Evolutionary conservation across 2,113 vertebrate species (phyloP).

Genomic region (Laticauda laticaudata): DNA sequence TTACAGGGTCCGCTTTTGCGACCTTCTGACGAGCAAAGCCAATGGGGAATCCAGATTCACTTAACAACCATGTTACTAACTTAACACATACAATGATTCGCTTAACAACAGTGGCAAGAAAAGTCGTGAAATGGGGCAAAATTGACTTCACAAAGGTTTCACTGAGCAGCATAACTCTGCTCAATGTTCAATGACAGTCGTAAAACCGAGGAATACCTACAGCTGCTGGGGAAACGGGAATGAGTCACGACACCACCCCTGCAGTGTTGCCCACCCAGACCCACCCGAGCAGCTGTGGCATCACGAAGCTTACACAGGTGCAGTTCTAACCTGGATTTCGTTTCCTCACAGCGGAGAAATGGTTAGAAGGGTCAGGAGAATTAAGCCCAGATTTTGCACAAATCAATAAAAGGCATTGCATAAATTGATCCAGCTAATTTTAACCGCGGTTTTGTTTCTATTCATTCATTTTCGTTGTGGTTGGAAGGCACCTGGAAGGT

Average conservation of each 20-base stretch:
- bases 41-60: no score
- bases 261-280: not conserved
- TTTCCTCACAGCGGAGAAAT: not conserved
- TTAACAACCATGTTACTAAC: no score
- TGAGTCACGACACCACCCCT: not conserved
- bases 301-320: fast-evolving
- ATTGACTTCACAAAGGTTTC: no score
- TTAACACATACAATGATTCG: no score
- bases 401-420: not conserved
- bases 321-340: not conserved
- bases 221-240: not conserved
- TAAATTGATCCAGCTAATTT: not conserved
- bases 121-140: no score
- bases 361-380: not conserved
- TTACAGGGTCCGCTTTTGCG: no score
- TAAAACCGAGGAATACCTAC: no score
- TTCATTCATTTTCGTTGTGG: not conserved
- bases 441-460: not conserved
- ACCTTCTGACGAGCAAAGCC: no score
- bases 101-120: no score
- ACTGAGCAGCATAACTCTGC: no score
- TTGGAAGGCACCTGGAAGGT: not conserved
- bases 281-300: not conserved
- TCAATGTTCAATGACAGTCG: no score
- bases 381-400: not conserved